Base-by-base conservation (phyloP, 2,888 invertebrate genomes). In the Drosophila colorata region DNA sequence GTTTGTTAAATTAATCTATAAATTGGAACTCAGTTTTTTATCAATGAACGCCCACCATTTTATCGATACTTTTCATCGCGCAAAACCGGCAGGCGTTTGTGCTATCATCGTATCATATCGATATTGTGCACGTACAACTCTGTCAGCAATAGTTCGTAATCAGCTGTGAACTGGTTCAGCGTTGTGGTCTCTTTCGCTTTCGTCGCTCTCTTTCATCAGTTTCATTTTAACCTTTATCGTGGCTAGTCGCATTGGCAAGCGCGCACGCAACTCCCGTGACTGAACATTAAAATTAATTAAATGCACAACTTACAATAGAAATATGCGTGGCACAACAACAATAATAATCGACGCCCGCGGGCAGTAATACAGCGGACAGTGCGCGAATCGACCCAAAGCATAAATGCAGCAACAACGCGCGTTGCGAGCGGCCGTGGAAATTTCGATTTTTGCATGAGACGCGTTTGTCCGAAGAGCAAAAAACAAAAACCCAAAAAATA, bases 41-140 rank as follows among this genome's bases (percentile, higher is more conserved):
- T 81, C 81, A 76, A 81, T 81, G 65, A 81, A 81, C 80, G 80
- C 80, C 80, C 80, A 80, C 78, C 78, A 75, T 72, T 31, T 47
- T 61, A 74, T 74, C 74, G 74, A 74, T 73, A 68, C 8, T 58
- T 28, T 16, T n/a, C 13, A 25, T 61, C 25, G 35, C 14, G 13
- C 14, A 13, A 14, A 20, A 25, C 71, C 71, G 71, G 55, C 46
- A 37, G 11, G 6, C 16, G 1, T 2, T 6, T 14, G 4, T 7
- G 0, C 9, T 8, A 28, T 9, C 28, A 28, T 28, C 28, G 28
- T 9, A 9, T 2, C 8, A 28, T 8, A 0, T 28, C 28, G 8
- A 0, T 13, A 28, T 52, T 2, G 7, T 0, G 1, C 2, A 18
- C 18, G 20, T 38, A 44, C 72, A 68, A 18, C 72, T 37, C 72